phyloP scores from a whole-genome alignment of 2,797 vertebrate species.

The Paguma larvata region DNA sequence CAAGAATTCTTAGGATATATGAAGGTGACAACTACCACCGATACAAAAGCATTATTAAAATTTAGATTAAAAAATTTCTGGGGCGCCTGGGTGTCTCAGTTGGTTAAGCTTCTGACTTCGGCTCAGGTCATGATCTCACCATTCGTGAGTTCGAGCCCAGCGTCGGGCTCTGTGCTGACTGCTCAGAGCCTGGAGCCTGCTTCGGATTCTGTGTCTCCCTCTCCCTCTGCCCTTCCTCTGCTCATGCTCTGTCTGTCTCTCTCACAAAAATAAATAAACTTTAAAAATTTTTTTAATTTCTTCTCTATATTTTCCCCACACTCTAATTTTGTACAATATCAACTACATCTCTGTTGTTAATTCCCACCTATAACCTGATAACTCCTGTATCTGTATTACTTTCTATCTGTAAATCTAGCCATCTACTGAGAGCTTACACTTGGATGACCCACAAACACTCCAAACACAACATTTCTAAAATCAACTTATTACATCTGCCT shows the following conservation, averaged over 20 bases:
- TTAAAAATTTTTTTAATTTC: background rate
- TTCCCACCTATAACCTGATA: background rate
- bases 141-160: no score
- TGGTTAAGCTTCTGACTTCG: no score
- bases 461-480: background rate
- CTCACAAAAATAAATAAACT: no score
- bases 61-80: background rate
- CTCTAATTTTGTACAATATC: background rate
- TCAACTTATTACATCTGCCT: background rate
- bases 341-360: constrained; percentile 17
- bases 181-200: no score
- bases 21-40: constrained; percentile 33
- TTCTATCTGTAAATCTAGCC: background rate
- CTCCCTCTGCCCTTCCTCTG: no score
- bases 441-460: background rate
- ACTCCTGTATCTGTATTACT: background rate
- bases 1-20: constrained; percentile 12
- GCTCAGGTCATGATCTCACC: no score
- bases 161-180: no score
- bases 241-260: no score
- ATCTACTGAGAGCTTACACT: background rate
- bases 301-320: constrained; percentile 16
- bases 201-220: no score
- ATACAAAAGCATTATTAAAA: background rate
- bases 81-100: no score